phyloP scores from a whole-genome alignment of 2,888 invertebrate genomes.

The Norana najaformis region DNA sequence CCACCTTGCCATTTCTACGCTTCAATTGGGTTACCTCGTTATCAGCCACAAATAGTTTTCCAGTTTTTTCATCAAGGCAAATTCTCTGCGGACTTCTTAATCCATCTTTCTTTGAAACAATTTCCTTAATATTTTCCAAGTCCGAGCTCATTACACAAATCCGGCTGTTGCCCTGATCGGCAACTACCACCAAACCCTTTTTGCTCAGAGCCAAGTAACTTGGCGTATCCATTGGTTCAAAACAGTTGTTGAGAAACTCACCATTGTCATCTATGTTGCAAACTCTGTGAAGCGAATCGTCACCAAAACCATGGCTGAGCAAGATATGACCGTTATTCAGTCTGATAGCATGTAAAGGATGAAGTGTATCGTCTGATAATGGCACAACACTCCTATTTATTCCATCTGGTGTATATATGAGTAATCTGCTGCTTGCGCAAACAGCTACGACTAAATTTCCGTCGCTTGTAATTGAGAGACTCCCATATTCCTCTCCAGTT shows the following conservation, averaged over 20 bases:
- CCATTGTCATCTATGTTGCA: neutral
- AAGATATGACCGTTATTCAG: neutral
- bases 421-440: neutral
- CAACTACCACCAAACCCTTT: neutral
- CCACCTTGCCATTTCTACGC: neutral
- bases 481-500: neutral
- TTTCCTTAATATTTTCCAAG: neutral
- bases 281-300: neutral
- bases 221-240: neutral
- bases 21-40: neutral
- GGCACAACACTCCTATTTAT: neutral
- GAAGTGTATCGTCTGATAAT: neutral
- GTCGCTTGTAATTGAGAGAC: neutral
- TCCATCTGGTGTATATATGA: neutral
- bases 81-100: neutral
- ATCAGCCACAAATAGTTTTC: neutral
- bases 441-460: neutral
- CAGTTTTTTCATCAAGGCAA: neutral
- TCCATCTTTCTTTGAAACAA: neutral
- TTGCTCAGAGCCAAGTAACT: neutral
- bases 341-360: neutral
- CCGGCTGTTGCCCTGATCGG: conserved; percentile 14
- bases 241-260: neutral
- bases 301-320: neutral
- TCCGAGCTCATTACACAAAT: neutral